These are phyloP conservation scores for Metallyticus violacea DNA, from an alignment of 2,888 invertebrate genomes.

Conservation along the genomic window DNA sequence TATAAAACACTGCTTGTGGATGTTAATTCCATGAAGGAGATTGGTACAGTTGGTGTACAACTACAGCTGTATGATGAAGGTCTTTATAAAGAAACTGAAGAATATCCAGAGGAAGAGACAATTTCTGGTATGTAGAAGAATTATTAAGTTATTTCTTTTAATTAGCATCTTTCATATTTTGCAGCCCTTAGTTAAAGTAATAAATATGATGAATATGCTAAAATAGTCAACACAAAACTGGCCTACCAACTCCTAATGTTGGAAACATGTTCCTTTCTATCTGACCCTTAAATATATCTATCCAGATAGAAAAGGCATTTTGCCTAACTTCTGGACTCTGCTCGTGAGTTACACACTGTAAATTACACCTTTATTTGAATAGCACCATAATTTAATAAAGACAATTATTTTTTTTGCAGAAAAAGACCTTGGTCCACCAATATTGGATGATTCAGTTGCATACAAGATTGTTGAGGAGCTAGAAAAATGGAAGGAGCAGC, in stretches of 20 bases:
- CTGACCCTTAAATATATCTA: too few species aligned
- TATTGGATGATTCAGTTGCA: constrained; percentile 44
- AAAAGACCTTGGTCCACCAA: constrained; percentile 43
- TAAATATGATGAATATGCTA: too few species aligned
- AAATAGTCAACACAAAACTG: too few species aligned
- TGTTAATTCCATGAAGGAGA: constrained; percentile 32
- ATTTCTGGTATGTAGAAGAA: neutral
- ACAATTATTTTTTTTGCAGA: constrained; percentile 32
- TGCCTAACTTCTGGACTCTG: too few species aligned
- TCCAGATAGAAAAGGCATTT: too few species aligned
- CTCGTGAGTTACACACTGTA: too few species aligned
- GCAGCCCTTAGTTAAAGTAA: too few species aligned
- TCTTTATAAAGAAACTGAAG: neutral
- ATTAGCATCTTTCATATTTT: too few species aligned
- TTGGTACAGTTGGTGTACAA: neutral
- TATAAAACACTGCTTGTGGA: constrained; percentile 40
- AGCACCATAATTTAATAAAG: too few species aligned
- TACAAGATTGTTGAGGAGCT: constrained; percentile 63
- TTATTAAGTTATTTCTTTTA: neutral
- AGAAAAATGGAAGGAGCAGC: constrained; percentile 70
- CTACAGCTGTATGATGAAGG: neutral
- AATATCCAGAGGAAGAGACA: neutral
- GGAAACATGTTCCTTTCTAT: too few species aligned
- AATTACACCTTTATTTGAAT: too few species aligned
- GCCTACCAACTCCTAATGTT: too few species aligned